Conservation (phyloP, 2,113 vertebrate genomes). For the Rana temporaria region DNA sequence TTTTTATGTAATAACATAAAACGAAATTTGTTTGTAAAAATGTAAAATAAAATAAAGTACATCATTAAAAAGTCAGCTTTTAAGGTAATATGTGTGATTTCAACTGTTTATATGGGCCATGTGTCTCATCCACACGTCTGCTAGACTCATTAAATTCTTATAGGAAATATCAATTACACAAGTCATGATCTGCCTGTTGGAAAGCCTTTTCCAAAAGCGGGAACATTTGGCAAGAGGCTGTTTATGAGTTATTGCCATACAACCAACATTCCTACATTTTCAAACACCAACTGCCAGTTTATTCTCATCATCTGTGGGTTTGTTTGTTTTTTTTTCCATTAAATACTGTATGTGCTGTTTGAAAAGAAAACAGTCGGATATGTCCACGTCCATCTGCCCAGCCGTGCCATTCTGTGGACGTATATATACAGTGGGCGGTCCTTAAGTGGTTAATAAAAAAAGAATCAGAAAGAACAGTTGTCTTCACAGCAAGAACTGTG, state of each 20-base stretch:
- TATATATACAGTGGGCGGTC: too few species aligned
- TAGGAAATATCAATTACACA: conserved; percentile 15
- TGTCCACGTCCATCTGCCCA: too few species aligned
- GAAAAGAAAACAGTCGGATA: not conserved
- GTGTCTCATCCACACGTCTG: not conserved
- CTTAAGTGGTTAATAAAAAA: too few species aligned
- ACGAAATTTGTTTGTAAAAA: too few species aligned
- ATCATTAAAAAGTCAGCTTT: too few species aligned
- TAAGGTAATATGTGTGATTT: too few species aligned
- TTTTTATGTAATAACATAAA: too few species aligned
- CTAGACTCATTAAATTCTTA: conserved; percentile 19
- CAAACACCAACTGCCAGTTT: conserved; percentile 20
- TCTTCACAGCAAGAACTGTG: too few species aligned
- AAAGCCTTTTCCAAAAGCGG: not conserved
- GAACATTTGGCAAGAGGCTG: conserved; percentile 1
- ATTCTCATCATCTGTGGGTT: not conserved
- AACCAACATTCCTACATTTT: conserved; percentile 2
- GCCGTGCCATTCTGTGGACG: too few species aligned
- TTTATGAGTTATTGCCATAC: conserved; percentile 3
- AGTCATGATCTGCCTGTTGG: conserved; percentile 11
- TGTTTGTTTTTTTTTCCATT: not conserved
- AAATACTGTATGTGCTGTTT: not conserved
- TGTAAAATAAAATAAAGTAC: too few species aligned
- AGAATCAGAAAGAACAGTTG: too few species aligned
- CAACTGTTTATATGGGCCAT: not conserved